Percentiles rank a stretch among this genome's conserved stretches.
Evolutionary conservation across 1,140 invertebrate species (phyloP).

Genomic region (Drosophila ercepeae): DNA sequence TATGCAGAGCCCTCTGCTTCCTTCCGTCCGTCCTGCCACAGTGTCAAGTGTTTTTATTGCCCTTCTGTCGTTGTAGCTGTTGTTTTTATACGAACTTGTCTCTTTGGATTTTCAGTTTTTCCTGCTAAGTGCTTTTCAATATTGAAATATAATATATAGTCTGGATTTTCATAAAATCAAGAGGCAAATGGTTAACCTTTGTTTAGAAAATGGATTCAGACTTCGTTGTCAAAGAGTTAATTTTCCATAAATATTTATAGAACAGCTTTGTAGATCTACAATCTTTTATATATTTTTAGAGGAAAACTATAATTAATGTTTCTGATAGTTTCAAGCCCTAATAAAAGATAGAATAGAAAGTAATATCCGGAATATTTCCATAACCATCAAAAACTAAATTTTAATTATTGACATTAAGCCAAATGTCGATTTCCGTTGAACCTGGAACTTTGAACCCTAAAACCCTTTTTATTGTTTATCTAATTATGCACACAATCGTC

Average conservation of each 20-base stretch:
- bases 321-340: no score
- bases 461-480: constrained; percentile 32
- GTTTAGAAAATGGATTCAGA: neutral
- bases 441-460: constrained; percentile 44
- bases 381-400: constrained; percentile 22
- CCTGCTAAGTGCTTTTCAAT: constrained; percentile 61
- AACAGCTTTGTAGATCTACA: no score
- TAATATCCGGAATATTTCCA: neutral
- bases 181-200: no score
- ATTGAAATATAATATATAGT: neutral
- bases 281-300: no score
- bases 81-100: constrained; percentile 20
- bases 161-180: neutral
- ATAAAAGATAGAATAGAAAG: neutral
- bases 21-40: constrained; percentile 31
- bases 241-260: no score
- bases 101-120: constrained; percentile 29
- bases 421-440: constrained; percentile 55
- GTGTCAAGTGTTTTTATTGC: constrained; percentile 79
- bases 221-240: no score
- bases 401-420: constrained; percentile 69
- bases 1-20: constrained; percentile 17
- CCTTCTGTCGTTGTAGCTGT: constrained; percentile 33
- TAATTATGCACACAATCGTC: constrained; percentile 80
- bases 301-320: no score